Evolutionary conservation across 2,888 invertebrate genomes (phyloP).

Genomic region (Pachydiplax longipennis): DNA sequence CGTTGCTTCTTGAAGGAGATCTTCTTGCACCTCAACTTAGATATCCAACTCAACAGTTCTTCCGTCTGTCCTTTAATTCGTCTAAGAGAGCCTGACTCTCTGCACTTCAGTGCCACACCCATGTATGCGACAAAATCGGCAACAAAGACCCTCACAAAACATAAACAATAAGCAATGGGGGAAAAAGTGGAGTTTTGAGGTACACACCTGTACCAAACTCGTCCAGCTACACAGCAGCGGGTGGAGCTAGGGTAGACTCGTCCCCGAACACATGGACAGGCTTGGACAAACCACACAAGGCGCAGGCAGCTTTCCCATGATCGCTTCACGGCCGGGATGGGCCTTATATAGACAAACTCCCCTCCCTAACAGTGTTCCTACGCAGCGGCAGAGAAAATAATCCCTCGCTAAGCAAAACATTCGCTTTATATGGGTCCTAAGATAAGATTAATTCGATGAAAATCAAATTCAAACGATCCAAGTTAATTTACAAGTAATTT

Average conservation of each 20-base stretch:
- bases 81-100: slow-evolving; percentile 54
- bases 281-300: slow-evolving; percentile 20
- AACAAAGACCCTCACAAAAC: slow-evolving; percentile 7
- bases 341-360: background rate
- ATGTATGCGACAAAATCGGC: background rate
- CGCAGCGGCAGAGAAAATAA: background rate
- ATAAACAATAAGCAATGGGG: background rate
- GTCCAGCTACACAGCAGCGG: slow-evolving; percentile 12
- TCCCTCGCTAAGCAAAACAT: background rate
- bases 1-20: slow-evolving; percentile 57
- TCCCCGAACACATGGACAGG: slow-evolving; percentile 7
- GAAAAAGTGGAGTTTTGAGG: background rate
- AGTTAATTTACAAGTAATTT: background rate
- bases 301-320: slow-evolving; percentile 27
- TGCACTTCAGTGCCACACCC: slow-evolving; percentile 40
- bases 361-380: background rate
- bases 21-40: slow-evolving; percentile 50
- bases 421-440: background rate
- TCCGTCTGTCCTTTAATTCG: slow-evolving; percentile 54
- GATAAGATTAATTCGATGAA: no score
- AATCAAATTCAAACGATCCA: background rate
- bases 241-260: slow-evolving; percentile 26
- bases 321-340: rapidly evolving
- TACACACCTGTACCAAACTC: slow-evolving; percentile 45
- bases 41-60: slow-evolving; percentile 50